Conservation (phyloP, 2,888 invertebrate genomes). For the Sclerodermus sp. region DNA sequence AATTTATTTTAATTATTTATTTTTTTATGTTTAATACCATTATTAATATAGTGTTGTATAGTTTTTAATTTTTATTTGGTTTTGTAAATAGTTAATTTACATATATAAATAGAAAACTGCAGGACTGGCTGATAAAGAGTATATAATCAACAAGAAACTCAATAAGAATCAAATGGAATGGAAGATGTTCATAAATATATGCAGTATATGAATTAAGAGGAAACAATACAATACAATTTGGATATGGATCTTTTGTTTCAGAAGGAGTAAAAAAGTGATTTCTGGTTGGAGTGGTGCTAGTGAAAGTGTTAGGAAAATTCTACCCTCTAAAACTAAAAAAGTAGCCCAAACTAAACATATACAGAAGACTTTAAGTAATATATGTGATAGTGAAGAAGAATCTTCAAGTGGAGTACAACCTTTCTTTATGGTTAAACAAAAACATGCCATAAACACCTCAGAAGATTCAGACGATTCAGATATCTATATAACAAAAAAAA, state of each 20-base stretch:
- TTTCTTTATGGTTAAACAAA: too few species aligned
- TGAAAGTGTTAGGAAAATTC: not conserved
- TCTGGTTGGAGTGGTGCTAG: not conserved
- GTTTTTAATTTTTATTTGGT: not conserved
- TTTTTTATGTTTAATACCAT: not conserved
- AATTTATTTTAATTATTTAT: not conserved
- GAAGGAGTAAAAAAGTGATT: slow-evolving; percentile 32
- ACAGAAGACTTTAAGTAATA: slow-evolving; percentile 8
- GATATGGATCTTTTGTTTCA: slow-evolving; percentile 42
- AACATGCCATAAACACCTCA: not conserved
- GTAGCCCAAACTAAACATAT: slow-evolving; percentile 9
- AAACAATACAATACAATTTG: not conserved
- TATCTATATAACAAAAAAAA: not conserved
- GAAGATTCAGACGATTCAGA: not conserved
- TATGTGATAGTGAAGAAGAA: slow-evolving; percentile 23
- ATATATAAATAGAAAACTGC: slow-evolving; percentile 2
- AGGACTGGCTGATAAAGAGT: slow-evolving; percentile 4
- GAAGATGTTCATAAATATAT: slow-evolving; percentile 6
- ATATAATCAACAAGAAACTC: too few species aligned
- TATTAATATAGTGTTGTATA: not conserved
- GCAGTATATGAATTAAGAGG: not conserved
- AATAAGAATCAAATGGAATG: slow-evolving; percentile 5
- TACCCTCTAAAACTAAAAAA: slow-evolving; percentile 8
- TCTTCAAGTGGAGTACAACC: not conserved
- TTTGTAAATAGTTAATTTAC: not conserved